Evolutionary conservation across 2,888 invertebrate genomes (phyloP).

Genomic region (Watsonalla binaria): DNA sequence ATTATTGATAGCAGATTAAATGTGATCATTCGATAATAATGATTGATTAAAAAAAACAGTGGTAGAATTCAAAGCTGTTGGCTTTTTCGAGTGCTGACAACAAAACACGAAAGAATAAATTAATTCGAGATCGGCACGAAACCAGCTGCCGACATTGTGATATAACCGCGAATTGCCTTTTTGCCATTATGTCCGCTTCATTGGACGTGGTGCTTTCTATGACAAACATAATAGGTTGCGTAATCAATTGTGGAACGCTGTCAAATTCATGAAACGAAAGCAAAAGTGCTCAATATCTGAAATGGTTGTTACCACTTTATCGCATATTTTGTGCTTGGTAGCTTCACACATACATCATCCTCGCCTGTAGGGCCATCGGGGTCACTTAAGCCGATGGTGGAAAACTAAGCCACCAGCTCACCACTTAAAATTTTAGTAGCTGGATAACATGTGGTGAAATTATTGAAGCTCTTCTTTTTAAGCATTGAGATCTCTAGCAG

Average conservation of each 20-base stretch:
- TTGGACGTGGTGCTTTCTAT: conserved; percentile 35
- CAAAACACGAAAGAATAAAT: neutral
- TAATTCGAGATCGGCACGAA: conserved; percentile 27
- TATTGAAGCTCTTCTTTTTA: too few species aligned
- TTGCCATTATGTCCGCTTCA: conserved; percentile 23
- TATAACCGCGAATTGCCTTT: conserved; percentile 33
- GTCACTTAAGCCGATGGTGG: too few species aligned
- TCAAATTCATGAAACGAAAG: conserved; percentile 14
- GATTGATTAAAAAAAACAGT: neutral
- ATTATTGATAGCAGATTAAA: neutral
- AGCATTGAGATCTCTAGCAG: too few species aligned
- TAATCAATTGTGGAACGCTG: conserved; percentile 21
- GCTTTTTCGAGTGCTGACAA: neutral
- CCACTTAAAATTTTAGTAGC: too few species aligned
- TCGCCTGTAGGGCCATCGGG: too few species aligned
- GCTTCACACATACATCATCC: too few species aligned
- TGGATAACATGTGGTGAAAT: too few species aligned
- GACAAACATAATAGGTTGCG: conserved; percentile 26
- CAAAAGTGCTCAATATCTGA: conserved; percentile 7
- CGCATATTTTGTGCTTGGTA: conserved; percentile 11
- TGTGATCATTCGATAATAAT: neutral
- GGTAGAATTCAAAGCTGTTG: neutral
- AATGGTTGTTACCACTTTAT: conserved; percentile 8
- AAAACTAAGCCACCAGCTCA: too few species aligned
- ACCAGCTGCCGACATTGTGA: conserved; percentile 22